Percentiles rank a stretch among this genome's conserved stretches.
These are phyloP conservation scores for Drosophila pachea DNA, from an alignment of 1,140 invertebrate genomes.

Conservation along the genomic window DNA sequence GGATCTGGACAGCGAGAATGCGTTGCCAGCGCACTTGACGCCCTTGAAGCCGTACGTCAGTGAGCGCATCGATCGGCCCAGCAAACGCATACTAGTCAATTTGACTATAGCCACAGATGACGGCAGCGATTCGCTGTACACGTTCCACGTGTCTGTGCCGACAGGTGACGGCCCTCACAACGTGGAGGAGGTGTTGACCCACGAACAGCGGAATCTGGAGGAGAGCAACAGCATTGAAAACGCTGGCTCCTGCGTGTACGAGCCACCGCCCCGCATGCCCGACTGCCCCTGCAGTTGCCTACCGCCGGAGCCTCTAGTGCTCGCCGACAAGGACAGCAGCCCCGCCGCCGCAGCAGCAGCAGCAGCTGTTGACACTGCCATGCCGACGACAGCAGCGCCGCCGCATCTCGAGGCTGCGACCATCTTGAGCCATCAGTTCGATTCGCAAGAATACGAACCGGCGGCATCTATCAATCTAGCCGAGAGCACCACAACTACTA, in stretches of 20 bases:
- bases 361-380: slow-evolving; percentile 40
- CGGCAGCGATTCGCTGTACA: slow-evolving; percentile 73
- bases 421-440: slow-evolving; percentile 26
- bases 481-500: slow-evolving; percentile 30
- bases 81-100: slow-evolving; percentile 72
- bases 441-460: slow-evolving; percentile 22
- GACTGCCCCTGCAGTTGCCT: slow-evolving; percentile 74
- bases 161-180: slow-evolving; percentile 54
- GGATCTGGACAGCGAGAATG: slow-evolving; percentile 9
- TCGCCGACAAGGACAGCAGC: slow-evolving; percentile 14
- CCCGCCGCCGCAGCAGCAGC: no score
- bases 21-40: slow-evolving; percentile 22
- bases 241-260: slow-evolving; percentile 59
- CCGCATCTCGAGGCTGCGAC: slow-evolving; percentile 36
- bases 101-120: slow-evolving; percentile 76
- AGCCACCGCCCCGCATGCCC: slow-evolving; percentile 76
- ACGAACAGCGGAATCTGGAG: slow-evolving; percentile 40
- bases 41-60: slow-evolving; percentile 66
- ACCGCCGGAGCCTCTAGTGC: slow-evolving; percentile 11
- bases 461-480: slow-evolving; percentile 2
- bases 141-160: slow-evolving; percentile 74
- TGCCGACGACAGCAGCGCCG: slow-evolving; percentile 21
- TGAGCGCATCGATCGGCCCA: slow-evolving; percentile 56
- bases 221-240: slow-evolving; percentile 17
- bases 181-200: slow-evolving; percentile 66